Base-by-base conservation (phyloP, 2,113 vertebrate genomes). In the Lepisosteus osseus region DNA sequence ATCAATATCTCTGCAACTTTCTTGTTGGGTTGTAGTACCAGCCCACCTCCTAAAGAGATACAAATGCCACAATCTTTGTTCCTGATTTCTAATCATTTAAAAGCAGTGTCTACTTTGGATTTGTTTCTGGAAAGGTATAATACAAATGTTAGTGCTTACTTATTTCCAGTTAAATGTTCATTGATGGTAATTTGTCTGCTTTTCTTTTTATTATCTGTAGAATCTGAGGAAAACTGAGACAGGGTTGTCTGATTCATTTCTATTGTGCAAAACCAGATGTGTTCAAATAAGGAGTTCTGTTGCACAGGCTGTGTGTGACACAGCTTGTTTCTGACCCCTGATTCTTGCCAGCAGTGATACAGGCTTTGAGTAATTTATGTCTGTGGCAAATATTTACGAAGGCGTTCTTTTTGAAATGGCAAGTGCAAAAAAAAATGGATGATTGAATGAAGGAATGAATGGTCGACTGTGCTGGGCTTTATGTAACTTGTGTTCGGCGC, bases 361-460 rank as follows among this genome's bases (percentile, higher is more conserved):
- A 82, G 74, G 79, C 76, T 69, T 87, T 70, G 15, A 66, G 78
- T 74, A 76, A 79, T 70, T 84, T 77, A 78, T n/a, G 78, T 75
- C 70, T 78, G 84, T 83, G 83, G 78, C 15, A 84, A 83, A 82
- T 80, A 77, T 80, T 83, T 84, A 69, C 57, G 72, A 72, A 80
- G 73, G 81, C 85, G 77, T 82, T 65, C 62, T 86, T 74, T 79
- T 83, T 79, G 73, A 11, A 78, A 83, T 80, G 70, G 77, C 70
- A 43, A 47, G 64, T 70, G 42, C 3, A 2, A 55, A 29, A 65
- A 65, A 44, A 66, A 57, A 76, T 69, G 64, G 61, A 66, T 72
- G 68, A 66, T 41, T 66, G 69, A 72, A n/a, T 57, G 42, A 78
- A 57, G 57, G 40, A 76, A 57, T 78, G 79, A 61, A 64, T 64